Evolutionary conservation across 1,140 invertebrate genomes (phyloP), one percentile per base, ranked within the genome.

Genomic region (Lepidotrigona ventralis): DNA sequence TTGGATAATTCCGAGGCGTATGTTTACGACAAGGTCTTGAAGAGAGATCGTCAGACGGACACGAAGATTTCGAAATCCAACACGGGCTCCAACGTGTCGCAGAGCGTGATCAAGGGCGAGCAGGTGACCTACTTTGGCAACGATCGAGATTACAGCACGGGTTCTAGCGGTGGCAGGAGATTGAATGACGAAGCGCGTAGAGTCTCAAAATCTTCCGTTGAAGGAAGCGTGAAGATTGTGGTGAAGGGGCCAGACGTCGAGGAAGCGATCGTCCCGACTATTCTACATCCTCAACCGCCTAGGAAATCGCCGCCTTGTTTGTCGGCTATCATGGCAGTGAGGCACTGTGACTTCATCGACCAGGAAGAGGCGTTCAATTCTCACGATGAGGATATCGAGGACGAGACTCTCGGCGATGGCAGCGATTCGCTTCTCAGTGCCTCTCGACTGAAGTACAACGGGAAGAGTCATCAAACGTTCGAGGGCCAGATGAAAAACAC

Each of bases 361-460:
- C 81, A 88, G 58, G 86, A 87, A 12, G 91, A 93, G 53, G 90
- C 88, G 11, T 92, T 92, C 81, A 90, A 92, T 63, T 90, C 91
- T 69, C 94, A 94, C 51, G 94, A 95, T 81, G 92, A 95, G 8
- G 91, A 95, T 17, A 95, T 96, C 85, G 95, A 97, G 77, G 96
- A 96, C 79, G 96, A 97, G 70, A 96, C 96, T 9, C 93, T 94
- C 46, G 96, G 96, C 71, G 96, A 96, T 89, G 96, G 96, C 19
- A 97, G 96, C 3, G 96, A 97, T 91, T 97, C 96, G 0, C 92
- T 97, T 19, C 90, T 97, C 0, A 97, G 96, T 85, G 95, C 96
- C 0, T 96, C 96, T 0, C 95, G 95, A 75, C 79, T 94, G 17
- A 94, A 94, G 33, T 93, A 93, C 58, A 90, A 87, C 2, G 66